Percentiles rank a stretch among this genome's conserved stretches.
Conservation (phyloP, 1,140 invertebrate species). For the Magallana ariakensis region DNA sequence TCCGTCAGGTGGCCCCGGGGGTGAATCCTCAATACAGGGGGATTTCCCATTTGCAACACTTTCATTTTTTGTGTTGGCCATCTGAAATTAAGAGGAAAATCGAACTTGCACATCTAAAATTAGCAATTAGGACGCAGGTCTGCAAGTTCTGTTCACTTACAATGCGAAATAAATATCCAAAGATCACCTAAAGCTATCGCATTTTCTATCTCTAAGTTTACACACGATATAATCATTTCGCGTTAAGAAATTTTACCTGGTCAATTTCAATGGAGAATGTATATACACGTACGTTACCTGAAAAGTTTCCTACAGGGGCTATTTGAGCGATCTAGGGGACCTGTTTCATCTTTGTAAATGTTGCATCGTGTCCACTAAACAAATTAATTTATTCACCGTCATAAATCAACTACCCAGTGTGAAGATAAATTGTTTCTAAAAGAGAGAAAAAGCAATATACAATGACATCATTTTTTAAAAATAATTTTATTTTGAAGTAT, state of each 20-base stretch:
- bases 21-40: neutral
- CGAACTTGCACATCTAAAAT: neutral
- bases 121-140: too few relatives aligned
- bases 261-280: neutral
- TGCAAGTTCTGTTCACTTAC: too few relatives aligned
- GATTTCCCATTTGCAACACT: neutral
- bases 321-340: neutral
- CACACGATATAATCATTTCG: too few relatives aligned
- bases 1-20: slow-evolving; percentile 85
- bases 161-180: too few relatives aligned
- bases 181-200: too few relatives aligned
- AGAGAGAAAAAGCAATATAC: too few relatives aligned
- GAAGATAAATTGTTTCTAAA: too few relatives aligned
- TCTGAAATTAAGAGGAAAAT: neutral
- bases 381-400: neutral
- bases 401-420: neutral
- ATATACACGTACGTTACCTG: neutral
- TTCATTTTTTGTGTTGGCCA: neutral
- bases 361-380: neutral
- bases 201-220: too few relatives aligned
- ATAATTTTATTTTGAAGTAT: too few relatives aligned
- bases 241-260: slow-evolving; percentile 6
- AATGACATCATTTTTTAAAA: too few relatives aligned
- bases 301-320: neutral
- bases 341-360: neutral